Evolutionary conservation across 2,797 vertebrate genomes (phyloP).

Genomic region (Oreochromis mossambicus): DNA sequence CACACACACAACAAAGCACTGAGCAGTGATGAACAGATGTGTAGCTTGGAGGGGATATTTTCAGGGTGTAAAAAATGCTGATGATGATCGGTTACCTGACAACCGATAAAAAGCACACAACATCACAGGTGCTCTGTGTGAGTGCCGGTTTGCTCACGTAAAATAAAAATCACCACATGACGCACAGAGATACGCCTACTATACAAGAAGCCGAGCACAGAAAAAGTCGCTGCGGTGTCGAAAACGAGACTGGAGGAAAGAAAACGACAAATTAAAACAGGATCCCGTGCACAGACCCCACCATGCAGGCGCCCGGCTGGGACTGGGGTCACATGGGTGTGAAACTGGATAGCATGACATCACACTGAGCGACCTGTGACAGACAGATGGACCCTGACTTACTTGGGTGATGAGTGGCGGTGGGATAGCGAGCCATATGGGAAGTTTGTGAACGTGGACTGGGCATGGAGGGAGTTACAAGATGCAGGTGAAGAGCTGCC

Average conservation of each 20-base stretch:
- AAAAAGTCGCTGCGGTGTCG: conserved; percentile 21
- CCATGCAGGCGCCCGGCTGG: conserved; percentile 39
- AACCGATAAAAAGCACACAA: conserved; percentile 4
- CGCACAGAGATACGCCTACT: background rate
- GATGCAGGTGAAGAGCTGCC: conserved; percentile 78
- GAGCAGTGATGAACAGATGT: conserved; percentile 19
- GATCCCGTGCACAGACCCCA: conserved; percentile 52
- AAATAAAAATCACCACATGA: background rate
- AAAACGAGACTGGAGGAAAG: background rate
- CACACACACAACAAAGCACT: conserved; percentile 29
- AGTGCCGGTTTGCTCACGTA: background rate
- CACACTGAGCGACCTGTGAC: conserved; percentile 39
- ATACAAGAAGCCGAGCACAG: conserved; percentile 1
- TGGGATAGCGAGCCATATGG: conserved; percentile 75
- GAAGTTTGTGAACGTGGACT: conserved; percentile 73
- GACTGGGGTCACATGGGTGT: conserved; percentile 3
- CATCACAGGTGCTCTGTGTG: conserved; percentile 4
- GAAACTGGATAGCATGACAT: conserved; percentile 27
- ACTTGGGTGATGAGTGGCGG: conserved; percentile 78
- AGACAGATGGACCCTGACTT: conserved; percentile 66
- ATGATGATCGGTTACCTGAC: background rate
- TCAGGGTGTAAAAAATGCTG: background rate
- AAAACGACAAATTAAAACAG: conserved; percentile 15
- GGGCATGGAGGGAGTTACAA: conserved; percentile 77
- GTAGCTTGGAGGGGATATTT: background rate